Percentiles rank a stretch among this genome's conserved stretches.
These are phyloP conservation scores for Bicyclus anynana DNA, from an alignment of 1,140 invertebrate genomes.

Conservation along the genomic window DNA sequence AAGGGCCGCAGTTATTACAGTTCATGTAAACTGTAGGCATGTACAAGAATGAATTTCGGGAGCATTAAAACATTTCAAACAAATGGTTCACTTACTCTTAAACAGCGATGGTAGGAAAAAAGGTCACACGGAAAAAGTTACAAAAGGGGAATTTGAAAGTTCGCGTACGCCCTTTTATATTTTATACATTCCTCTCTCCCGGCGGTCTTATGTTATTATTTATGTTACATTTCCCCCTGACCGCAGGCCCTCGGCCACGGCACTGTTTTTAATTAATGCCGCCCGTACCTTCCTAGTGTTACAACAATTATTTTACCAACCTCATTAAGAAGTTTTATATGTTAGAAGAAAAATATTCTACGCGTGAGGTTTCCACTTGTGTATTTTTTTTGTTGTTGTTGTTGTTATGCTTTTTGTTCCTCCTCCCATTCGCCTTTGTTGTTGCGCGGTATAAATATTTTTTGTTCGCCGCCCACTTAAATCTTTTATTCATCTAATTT, in stretches of 20 bases:
- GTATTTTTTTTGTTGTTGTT: conserved; percentile 36
- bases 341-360: conserved; percentile 54
- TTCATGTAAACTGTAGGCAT: too few species aligned
- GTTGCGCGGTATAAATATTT: conserved; percentile 13
- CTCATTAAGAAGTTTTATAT: conserved; percentile 66
- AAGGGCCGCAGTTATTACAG: too few species aligned
- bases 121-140: conserved; percentile 56
- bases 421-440: conserved; percentile 20
- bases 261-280: conserved; percentile 69
- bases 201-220: conserved; percentile 61
- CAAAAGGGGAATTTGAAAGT: conserved; percentile 62
- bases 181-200: conserved; percentile 52
- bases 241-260: conserved; percentile 45
- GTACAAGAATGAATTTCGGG: too few species aligned
- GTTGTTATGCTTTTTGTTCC: conserved; percentile 26
- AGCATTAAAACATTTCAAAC: conserved; percentile 3
- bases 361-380: conserved; percentile 37
- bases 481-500: conserved; percentile 22
- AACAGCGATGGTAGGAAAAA: conserved; percentile 34
- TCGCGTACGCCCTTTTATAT: conserved; percentile 53
- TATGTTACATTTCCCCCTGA: conserved; percentile 61
- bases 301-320: conserved; percentile 69
- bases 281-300: conserved; percentile 62
- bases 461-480: conserved; percentile 16
- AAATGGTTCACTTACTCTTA: not conserved